phyloP scores from a whole-genome alignment of 2,113 vertebrate genomes.

The Heloderma charlesbogerti region DNA sequence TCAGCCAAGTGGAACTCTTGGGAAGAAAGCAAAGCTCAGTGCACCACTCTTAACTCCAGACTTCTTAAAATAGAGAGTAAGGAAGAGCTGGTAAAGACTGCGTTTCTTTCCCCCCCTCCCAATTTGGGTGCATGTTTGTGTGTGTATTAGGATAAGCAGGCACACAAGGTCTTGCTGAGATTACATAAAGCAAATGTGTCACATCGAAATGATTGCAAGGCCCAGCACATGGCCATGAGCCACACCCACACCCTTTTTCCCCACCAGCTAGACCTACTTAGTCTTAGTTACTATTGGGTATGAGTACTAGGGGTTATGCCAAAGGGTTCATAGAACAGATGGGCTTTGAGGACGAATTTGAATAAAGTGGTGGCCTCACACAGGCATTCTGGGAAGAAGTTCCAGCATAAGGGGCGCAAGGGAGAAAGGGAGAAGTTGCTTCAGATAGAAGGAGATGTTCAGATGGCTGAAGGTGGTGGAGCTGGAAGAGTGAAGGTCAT shows the following conservation, averaged over 20 bases:
- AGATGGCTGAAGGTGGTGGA: too few species aligned
- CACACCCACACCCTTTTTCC: not conserved
- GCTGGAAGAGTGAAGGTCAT: too few species aligned
- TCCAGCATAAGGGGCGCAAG: too few species aligned
- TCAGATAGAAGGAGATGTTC: too few species aligned
- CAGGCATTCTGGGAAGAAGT: too few species aligned
- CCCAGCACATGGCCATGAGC: not conserved
- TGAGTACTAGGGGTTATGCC: too few species aligned
- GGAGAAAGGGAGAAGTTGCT: too few species aligned
- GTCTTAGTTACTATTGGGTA: not conserved
- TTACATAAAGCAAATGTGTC: not conserved
- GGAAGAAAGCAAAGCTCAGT: slow-evolving; percentile 60
- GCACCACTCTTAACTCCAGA: slow-evolving; percentile 58
- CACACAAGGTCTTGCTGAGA: not conserved
- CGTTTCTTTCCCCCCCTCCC: not conserved
- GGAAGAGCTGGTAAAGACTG: slow-evolving; percentile 67
- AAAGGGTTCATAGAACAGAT: too few species aligned
- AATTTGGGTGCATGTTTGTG: not conserved
- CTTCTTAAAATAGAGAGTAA: slow-evolving; percentile 68
- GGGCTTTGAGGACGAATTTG: too few species aligned
- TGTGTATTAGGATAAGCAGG: not conserved
- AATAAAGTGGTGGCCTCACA: too few species aligned
- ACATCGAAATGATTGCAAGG: not conserved
- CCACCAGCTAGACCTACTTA: not conserved
- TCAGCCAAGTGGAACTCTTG: slow-evolving; percentile 58